Evolutionary conservation across 2,113 vertebrate species (phyloP), one percentile per base, ranked within the genome.

Genomic region (Triplophysa siluroides): DNA sequence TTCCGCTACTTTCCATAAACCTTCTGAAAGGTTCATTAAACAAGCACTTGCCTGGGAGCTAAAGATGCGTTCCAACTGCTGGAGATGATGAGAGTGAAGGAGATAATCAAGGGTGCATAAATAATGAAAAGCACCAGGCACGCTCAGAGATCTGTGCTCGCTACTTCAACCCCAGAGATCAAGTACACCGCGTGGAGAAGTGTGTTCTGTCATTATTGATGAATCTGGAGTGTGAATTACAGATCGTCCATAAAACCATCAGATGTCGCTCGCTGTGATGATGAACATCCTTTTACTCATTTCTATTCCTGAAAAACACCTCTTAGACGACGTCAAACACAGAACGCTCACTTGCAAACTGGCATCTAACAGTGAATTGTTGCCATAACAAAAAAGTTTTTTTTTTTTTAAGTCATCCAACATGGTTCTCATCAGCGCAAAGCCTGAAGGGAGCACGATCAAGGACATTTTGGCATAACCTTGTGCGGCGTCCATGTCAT

Each of bases 31-130:
- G 73, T 71, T 84, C 82, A 89, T 90, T 88, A 85, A 73, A 33
- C 81, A 80, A 26, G 58, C 84, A 84, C 83, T 80, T 76, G 81
- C 82, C 73, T 29, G 18, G 82, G 58, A 86, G 69, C 83, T 86
- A 80, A 85, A 78, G 83, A 83, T 83, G 74, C 38, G 16, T 78
- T 78, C 80, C 61, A 86, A 85, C 41, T 63, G 85, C 73, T 82
- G 74, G 78, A 77, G 6, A 72, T 4, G 63, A 86, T 73, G 78
- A 90, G 82, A 78, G 82, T 66, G 61, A 56, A 63, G 56, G 88
- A 88, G 80, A 86, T 75, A 86, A 88, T 89, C 83, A 87, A 81
- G 81, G 58, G 78, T 74, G 81, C 76, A 84, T 89, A 88, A 89
- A 90, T 90, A 87, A 87, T 88, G 81, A 89, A 84, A 83, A 78